Evolutionary conservation across 2,113 vertebrate genomes (phyloP).

Genomic region (Ciconia maguari): DNA sequence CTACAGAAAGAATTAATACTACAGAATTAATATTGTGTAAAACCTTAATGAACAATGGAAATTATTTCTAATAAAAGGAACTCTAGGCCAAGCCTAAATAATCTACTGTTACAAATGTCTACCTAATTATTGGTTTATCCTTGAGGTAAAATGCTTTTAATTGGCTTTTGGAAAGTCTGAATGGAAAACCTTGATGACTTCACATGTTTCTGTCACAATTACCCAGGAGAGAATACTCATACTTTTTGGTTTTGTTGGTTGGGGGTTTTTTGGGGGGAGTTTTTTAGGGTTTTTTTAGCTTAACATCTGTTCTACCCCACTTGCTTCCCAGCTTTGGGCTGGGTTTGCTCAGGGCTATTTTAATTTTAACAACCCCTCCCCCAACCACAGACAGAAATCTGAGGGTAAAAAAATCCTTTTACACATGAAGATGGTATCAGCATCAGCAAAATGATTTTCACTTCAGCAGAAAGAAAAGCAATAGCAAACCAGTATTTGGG

Average conservation of each 20-base stretch:
- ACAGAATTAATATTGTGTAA: neutral
- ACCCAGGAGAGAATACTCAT: neutral
- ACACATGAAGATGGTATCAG: neutral
- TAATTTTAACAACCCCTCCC: neutral
- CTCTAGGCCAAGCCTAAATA: neutral
- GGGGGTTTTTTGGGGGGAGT: neutral
- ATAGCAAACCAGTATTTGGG: neutral
- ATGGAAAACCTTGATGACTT: neutral
- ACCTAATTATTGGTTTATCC: neutral
- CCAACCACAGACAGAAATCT: neutral
- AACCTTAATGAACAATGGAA: neutral
- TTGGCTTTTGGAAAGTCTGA: neutral
- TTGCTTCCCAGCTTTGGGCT: neutral
- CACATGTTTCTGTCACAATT: neutral
- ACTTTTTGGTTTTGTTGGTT: neutral
- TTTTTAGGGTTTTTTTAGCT: neutral
- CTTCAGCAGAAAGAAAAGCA: neutral
- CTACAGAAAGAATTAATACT: neutral
- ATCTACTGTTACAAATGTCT: neutral
- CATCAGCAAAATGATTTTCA: neutral
- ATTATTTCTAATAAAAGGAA: neutral
- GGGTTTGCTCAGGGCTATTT: neutral
- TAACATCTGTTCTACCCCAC: neutral
- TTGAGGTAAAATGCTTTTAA: neutral
- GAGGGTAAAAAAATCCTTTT: neutral